Conservation (phyloP, 1,140 invertebrate species). For the Neocloeon triangulifer region DNA sequence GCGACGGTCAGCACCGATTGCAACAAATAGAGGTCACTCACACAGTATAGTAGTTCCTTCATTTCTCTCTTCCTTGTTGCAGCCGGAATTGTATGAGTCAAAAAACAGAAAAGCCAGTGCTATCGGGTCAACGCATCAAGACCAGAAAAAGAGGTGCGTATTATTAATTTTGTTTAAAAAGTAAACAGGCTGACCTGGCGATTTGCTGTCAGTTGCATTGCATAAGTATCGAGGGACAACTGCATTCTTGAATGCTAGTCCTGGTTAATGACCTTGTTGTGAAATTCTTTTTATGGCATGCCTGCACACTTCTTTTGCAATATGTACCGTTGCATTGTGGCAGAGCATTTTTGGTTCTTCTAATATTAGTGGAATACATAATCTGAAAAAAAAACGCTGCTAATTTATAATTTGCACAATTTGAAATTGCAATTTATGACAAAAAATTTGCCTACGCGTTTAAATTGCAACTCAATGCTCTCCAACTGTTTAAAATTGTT, state of each 20-base stretch:
- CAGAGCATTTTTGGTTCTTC: neutral
- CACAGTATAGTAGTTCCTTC: neutral
- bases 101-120: slow-evolving; percentile 98
- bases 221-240: no score
- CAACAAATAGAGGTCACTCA: neutral
- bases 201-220: neutral
- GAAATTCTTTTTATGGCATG: neutral
- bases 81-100: slow-evolving; percentile 99
- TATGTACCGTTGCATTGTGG: no score
- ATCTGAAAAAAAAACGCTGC: slow-evolving; percentile 6
- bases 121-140: slow-evolving; percentile 99
- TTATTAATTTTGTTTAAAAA: slow-evolving; percentile 1
- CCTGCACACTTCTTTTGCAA: no score
- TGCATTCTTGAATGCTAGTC: neutral
- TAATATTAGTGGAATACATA: neutral
- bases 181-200: neutral
- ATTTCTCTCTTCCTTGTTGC: slow-evolving; percentile 31
- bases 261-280: neutral
- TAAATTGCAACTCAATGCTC: neutral
- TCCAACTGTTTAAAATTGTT: neutral
- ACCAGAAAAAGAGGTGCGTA: slow-evolving; percentile 91
- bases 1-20: neutral
- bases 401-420: slow-evolving; percentile 1
- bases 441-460: neutral
- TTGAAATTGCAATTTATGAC: slow-evolving; percentile 1